Evolutionary conservation across 2,888 invertebrate species (phyloP), one percentile per base, ranked within the genome.

Genomic region (Eucera pruinosa): DNA sequence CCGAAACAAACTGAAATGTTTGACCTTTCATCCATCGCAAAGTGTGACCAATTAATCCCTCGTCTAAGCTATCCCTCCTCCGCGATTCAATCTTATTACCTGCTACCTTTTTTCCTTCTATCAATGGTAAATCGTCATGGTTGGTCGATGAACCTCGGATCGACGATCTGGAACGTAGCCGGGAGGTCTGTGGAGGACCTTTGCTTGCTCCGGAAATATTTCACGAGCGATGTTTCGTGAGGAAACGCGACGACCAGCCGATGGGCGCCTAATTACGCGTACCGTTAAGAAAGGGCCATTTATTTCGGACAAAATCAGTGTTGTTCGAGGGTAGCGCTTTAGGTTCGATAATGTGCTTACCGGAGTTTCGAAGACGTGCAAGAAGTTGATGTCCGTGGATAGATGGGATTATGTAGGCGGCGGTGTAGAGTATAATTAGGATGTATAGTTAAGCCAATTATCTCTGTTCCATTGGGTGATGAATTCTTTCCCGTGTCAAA

Each of bases 81-180:
- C 62, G 25, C 36, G 39, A 41, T 39, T 43, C 50, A 30, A 67
- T 78, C 73, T n/a, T n/a, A n/a, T 73, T 68, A 30, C 18, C 41
- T 48, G 15, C 41, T 50, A 23, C 36, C 13, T 39, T 45, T 18
- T 45, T 52, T 18, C 18, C 27, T 27, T 30, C 27, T 3, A 6
- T 39, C 11, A 20, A 6, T 6, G n/a, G 33, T 43, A 45, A 61
- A 57, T 18, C 80, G 80, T 72, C 72, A 76, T 54, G 76, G 48
- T 72, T 80, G 80, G 80, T 69, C 80, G 76, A 81, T 76, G 80
- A 80, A 82, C 76, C 80, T 57, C 64, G 47, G 43, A 43, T 71
- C 74, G 48, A 27, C 54, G 71, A 64, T 79, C 41, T 61, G 55
- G 62, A 67, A 78, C 74, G 67, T 62, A 30, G 71, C 43, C 52